phyloP scores from a whole-genome alignment of 2,113 vertebrate genomes.

The Morone chrysops region DNA sequence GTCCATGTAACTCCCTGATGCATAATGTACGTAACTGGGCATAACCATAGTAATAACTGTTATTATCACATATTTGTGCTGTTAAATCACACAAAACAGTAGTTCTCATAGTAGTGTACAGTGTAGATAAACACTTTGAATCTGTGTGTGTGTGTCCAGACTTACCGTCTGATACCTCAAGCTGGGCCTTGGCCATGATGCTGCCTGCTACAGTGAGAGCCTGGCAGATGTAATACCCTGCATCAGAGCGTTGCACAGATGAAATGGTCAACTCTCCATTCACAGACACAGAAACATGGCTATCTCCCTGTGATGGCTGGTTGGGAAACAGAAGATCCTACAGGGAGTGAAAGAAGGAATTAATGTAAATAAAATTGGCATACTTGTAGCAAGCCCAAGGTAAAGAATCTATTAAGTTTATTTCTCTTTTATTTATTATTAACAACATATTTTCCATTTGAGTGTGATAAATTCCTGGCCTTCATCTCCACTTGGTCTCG shows the following conservation, averaged over 20 bases:
- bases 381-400: not conserved
- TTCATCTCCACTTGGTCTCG: not conserved
- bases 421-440: not conserved
- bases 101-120: not conserved
- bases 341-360: constrained; percentile 52
- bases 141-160: constrained; percentile 6
- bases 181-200: constrained; percentile 95
- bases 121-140: constrained; percentile 1
- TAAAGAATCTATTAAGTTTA: not conserved
- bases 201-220: constrained; percentile 95
- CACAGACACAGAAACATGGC: constrained; percentile 90
- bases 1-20: constrained; percentile 22
- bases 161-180: constrained; percentile 97
- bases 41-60: constrained; percentile 4
- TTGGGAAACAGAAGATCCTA: constrained; percentile 95
- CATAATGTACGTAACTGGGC: not conserved
- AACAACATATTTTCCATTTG: not conserved
- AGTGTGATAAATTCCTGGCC: not conserved
- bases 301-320: constrained; percentile 91
- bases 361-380: not conserved
- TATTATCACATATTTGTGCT: not conserved
- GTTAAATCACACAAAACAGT: not conserved
- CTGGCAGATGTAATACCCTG: constrained; percentile 96
- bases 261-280: constrained; percentile 92
- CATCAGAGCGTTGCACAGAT: constrained; percentile 91